Evolutionary conservation across 2,797 vertebrate species (phyloP).

Genomic region (Strix occidentalis): DNA sequence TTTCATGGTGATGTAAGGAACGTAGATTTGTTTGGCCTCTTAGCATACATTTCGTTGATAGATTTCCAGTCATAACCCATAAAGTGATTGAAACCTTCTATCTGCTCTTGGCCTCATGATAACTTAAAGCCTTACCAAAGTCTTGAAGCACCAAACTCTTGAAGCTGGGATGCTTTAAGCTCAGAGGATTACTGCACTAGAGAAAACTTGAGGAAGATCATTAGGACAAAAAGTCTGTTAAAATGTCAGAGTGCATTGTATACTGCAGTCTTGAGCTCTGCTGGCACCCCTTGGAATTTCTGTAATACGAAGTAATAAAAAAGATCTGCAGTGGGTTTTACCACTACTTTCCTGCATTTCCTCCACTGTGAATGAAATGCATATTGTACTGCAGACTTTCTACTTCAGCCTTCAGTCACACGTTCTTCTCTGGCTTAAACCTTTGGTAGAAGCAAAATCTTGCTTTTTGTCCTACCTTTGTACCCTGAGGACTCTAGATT

Average conservation of each 20-base stretch:
- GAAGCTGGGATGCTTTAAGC: not conserved
- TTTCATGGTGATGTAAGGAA: not conserved
- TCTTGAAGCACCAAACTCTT: not conserved
- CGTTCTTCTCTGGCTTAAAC: not conserved
- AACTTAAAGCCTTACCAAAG: not conserved
- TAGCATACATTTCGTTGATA: not conserved
- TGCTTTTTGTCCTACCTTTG: not conserved
- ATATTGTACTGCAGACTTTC: constrained; percentile 1
- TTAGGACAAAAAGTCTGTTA: constrained; percentile 25
- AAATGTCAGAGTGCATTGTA: constrained; percentile 15
- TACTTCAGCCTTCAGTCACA: not conserved
- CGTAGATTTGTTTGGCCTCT: not conserved
- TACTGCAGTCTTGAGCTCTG: constrained; percentile 13
- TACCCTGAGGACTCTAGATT: not conserved
- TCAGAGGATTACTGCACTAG: not conserved
- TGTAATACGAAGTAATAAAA: constrained; percentile 12
- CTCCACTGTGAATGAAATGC: not conserved
- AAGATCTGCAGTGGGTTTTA: constrained; percentile 2
- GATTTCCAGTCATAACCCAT: not conserved
- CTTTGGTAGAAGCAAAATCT: not conserved
- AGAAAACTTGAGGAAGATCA: not conserved
- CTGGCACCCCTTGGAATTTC: constrained; percentile 24
- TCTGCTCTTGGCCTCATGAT: not conserved
- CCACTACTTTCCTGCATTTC: not conserved
- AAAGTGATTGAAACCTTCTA: not conserved